Base-by-base conservation (phyloP, 2,888 invertebrate species). In the Meandrusa payeni region DNA sequence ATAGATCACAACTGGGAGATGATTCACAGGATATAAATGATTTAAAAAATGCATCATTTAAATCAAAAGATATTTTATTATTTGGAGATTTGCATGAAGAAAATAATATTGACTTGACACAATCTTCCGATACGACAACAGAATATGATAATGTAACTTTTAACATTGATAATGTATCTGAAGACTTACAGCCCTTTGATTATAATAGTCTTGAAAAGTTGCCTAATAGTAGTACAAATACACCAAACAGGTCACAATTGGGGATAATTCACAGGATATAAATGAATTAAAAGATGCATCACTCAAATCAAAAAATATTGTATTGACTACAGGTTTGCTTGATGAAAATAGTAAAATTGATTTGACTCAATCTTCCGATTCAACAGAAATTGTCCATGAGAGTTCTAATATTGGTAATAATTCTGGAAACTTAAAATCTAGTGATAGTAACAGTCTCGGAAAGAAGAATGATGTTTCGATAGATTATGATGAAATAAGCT, bases 401-500 rank as follows among this genome's bases (percentile, higher is more conserved):
- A 22, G 1, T 6, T 22, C 2, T 15, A 2, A 26, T 19, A 28
- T 2, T 6, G 1, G 6, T 12, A 20, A 20, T 27, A 9, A 6
- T 5, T 24, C 12, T 15, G 10, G 28, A 15, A 26, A 32, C 13
- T 5, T 4, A 9, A 4, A 19, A 5, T n/a, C 9, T 9, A 24
- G 9, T 17, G 10, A 54, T 37, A 54, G 45, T 26, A 62, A 54
- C 36, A 61, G 50, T 51, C 52, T 80, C 15, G 73, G 70, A 2
- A 77, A 71, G 51, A 64, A 50, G 43, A 60, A 69, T 41, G 51
- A 82, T 51, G 46, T 79, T 7, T 83, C 81, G 28, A 70, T 81
- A 53, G 81, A 81, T 59, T 83, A 82, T 63, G 86, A 85, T 61
- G 79, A 80, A 47, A 45, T 75, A 33, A 61, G 56, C 41, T 52